phyloP scores from a whole-genome alignment of 2,888 invertebrate species.

The Ornithoptera alexandrae region DNA sequence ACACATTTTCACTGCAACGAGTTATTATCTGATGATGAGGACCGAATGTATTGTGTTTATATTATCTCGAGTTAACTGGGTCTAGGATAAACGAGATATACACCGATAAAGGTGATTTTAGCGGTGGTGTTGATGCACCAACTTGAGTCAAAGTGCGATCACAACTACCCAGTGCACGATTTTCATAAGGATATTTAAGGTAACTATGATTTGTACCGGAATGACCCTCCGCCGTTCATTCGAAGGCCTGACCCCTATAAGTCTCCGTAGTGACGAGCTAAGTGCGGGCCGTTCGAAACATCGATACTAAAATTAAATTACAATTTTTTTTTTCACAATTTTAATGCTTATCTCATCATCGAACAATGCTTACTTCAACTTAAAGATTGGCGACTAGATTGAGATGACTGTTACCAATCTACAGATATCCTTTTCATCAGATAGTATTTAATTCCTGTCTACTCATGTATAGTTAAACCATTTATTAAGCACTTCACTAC shows the following conservation, averaged over 20 bases:
- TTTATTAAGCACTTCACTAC: too few relatives aligned
- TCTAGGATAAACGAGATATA: conserved; percentile 45
- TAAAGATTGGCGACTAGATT: too few relatives aligned
- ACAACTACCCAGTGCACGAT: conserved; percentile 56
- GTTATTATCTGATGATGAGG: conserved; percentile 42
- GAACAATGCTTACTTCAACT: too few relatives aligned
- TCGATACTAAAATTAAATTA: conserved; percentile 2
- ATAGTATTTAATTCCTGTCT: too few relatives aligned
- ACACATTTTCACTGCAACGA: conserved; percentile 53
- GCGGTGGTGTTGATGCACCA: conserved; percentile 34
- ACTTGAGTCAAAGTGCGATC: conserved; percentile 54
- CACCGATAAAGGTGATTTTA: conserved; percentile 33
- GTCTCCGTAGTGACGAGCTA: conserved; percentile 48
- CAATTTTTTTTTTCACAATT: too few relatives aligned
- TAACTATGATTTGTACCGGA: conserved; percentile 71
- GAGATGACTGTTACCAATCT: too few relatives aligned
- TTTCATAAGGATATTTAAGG: conserved; percentile 67
- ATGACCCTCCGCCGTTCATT: conserved; percentile 57
- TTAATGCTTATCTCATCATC: too few relatives aligned
- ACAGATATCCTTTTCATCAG: too few relatives aligned
- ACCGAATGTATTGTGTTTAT: conserved; percentile 43
- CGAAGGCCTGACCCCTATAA: conserved; percentile 77
- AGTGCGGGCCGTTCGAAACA: conserved; percentile 10
- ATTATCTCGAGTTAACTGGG: conserved; percentile 42
- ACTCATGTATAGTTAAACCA: too few relatives aligned